phyloP scores from a whole-genome alignment of 2,113 vertebrate genomes.

The Calyptommatus sinebrachiatus region DNA sequence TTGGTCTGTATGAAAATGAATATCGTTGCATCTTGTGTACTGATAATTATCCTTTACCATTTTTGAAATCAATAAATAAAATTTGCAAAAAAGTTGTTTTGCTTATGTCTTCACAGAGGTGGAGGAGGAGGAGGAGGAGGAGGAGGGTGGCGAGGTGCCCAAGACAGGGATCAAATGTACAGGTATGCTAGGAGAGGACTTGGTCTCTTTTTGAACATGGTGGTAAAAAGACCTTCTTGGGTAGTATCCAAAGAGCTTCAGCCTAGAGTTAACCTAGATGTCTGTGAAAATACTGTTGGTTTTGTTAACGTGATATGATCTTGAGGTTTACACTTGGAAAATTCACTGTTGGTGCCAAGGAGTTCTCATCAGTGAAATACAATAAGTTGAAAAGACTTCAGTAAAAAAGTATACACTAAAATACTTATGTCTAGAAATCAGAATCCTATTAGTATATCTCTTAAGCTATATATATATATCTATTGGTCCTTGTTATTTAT shows the following conservation, averaged over 20 bases:
- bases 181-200: constrained; percentile 59
- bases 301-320: neutral
- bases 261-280: neutral
- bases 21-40: neutral
- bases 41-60: neutral
- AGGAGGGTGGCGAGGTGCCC: constrained; percentile 79
- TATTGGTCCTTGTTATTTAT: neutral
- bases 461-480: neutral
- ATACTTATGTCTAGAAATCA: neutral
- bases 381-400: neutral
- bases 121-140: constrained; percentile 69
- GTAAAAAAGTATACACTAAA: neutral
- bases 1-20: neutral
- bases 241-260: neutral
- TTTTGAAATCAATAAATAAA: neutral
- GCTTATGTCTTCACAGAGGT: constrained; percentile 67
- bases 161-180: constrained; percentile 81
- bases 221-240: neutral
- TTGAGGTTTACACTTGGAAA: neutral
- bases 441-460: neutral
- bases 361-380: neutral
- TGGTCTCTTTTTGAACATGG: neutral
- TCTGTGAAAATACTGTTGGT: neutral
- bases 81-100: neutral
- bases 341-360: neutral